Evolutionary conservation across 2,888 invertebrate genomes (phyloP).

Genomic region (Halocaridina rubra): DNA sequence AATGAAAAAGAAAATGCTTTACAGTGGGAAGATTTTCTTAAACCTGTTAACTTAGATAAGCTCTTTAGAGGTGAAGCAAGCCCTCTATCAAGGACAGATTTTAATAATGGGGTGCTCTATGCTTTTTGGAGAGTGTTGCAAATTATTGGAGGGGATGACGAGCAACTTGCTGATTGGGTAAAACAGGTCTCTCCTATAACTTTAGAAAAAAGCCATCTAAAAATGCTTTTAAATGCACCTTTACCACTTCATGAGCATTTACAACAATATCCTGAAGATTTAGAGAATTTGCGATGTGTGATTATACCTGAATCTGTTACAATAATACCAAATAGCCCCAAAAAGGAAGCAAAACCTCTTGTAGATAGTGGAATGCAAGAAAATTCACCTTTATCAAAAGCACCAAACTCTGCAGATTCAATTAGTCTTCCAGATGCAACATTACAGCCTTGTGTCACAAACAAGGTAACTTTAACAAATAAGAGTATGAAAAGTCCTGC

Average conservation of each 20-base stretch:
- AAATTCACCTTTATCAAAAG: too few relatives aligned
- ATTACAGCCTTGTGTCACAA: too few relatives aligned
- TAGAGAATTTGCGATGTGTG: neutral
- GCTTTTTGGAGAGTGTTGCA: constrained; percentile 38
- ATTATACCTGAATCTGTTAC: neutral
- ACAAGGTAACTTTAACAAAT: too few relatives aligned
- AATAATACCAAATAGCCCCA: too few relatives aligned
- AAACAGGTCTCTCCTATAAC: constrained; percentile 42
- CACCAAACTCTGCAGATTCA: too few relatives aligned
- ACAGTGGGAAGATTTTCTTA: constrained; percentile 38
- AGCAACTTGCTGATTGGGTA: constrained; percentile 35
- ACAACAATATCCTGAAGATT: constrained; percentile 25
- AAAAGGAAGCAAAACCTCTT: too few relatives aligned
- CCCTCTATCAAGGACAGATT: constrained; percentile 8
- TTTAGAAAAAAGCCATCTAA: constrained; percentile 1
- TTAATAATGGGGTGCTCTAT: constrained; percentile 47
- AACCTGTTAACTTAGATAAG: constrained; percentile 25
- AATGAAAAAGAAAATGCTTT: neutral
- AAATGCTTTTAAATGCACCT: constrained; percentile 10
- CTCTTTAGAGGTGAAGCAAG: constrained; percentile 28
- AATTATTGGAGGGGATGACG: constrained; percentile 14
- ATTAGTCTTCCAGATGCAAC: too few relatives aligned
- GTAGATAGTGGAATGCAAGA: too few relatives aligned
- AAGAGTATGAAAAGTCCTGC: too few relatives aligned
- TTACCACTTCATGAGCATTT: constrained; percentile 29